Evolutionary conservation across 1,140 invertebrate species (phyloP).

Genomic region (Chymomyza costata): DNA sequence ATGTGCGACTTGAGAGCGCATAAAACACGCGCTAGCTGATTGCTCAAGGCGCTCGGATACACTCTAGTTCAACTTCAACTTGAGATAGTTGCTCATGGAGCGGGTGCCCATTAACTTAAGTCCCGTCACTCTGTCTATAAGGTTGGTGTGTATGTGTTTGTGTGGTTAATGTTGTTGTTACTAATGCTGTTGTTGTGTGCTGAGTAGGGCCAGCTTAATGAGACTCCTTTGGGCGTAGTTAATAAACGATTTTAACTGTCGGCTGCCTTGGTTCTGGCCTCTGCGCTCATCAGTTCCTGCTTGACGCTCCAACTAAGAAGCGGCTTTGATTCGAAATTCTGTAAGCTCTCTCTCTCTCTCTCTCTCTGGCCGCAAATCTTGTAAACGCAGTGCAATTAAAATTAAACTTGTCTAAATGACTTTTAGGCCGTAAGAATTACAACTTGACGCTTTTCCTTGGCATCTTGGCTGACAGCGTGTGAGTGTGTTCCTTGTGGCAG

Average conservation of each 20-base stretch:
- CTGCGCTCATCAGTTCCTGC: no score
- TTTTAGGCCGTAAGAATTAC: no score
- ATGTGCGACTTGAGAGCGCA: conserved; percentile 63
- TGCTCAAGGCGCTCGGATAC: conserved; percentile 24
- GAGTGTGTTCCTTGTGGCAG: no score
- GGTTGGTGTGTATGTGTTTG: conserved; percentile 3
- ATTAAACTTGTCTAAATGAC: no score
- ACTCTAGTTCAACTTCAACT: neutral
- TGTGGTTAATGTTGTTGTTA: neutral
- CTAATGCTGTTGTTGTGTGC: no score
- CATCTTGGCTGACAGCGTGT: no score
- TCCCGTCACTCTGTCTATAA: conserved; percentile 17
- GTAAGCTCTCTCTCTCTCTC: no score
- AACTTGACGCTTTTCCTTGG: no score
- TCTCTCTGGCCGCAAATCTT: no score
- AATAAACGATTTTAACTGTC: conserved; percentile 26
- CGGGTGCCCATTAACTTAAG: conserved; percentile 1
- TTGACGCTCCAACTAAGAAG: neutral
- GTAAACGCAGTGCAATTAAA: no score
- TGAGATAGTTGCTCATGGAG: conserved; percentile 17
- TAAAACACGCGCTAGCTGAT: conserved; percentile 54
- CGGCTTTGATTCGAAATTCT: neutral
- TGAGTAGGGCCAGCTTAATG: conserved; percentile 20
- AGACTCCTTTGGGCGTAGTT: conserved; percentile 32
- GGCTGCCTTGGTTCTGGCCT: no score